A percentile compares a stretch with the other conserved stretches of the same genome.
phyloP scores from a whole-genome alignment of 2,888 invertebrate species.

The Epicampocera succincta region DNA sequence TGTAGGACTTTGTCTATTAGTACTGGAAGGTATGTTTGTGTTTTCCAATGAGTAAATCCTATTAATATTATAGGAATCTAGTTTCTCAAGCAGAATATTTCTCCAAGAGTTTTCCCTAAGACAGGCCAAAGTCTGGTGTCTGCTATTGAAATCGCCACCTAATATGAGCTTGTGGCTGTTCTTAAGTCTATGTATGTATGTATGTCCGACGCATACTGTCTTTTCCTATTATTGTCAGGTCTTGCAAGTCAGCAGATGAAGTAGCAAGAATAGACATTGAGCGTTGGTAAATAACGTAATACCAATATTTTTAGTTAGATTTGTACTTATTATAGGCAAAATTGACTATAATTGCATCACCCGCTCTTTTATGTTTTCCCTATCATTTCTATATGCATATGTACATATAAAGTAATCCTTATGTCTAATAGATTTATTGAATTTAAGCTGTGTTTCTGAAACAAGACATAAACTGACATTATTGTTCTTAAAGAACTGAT shows the following conservation, averaged over 20 bases:
- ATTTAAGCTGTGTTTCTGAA: neutral
- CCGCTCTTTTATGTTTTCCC: neutral
- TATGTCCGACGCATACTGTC: conserved; percentile 2
- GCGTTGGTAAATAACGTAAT: conserved; percentile 7
- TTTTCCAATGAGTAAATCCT: neutral
- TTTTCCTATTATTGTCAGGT: conserved; percentile 16
- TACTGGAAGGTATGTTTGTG: neutral
- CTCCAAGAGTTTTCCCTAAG: conserved; percentile 1
- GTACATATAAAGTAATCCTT: neutral
- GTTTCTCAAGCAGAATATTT: conserved; percentile 10
- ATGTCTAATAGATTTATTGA: conserved; percentile 9
- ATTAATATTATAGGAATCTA: neutral
- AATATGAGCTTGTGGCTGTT: conserved; percentile 8
- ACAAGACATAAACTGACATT: conserved; percentile 2
- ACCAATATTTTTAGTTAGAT: conserved; percentile 22
- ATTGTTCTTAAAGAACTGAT: conserved; percentile 12
- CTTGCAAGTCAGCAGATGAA: conserved; percentile 8
- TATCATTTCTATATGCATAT: conserved; percentile 35
- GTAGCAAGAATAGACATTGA: too few relatives aligned
- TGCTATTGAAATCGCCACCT: too few relatives aligned
- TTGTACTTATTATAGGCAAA: conserved; percentile 12
- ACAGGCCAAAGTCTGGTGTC: conserved; percentile 19
- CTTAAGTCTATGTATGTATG: neutral
- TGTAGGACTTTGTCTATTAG: neutral
- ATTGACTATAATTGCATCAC: neutral